Conservation (phyloP, 1,140 invertebrate genomes). For the Coenobita brevimanus region DNA sequence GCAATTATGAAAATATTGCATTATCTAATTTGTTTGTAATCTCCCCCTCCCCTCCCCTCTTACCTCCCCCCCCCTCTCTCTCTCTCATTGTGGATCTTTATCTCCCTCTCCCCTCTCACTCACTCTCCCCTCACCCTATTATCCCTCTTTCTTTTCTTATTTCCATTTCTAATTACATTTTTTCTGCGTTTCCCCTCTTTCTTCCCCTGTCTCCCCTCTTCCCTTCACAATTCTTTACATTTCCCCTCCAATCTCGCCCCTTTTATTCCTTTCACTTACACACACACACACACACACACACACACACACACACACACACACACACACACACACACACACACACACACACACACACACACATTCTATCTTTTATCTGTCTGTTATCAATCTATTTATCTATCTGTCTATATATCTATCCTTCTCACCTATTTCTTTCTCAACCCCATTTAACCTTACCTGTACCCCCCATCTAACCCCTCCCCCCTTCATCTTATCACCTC, state of each 20-base stretch:
- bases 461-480: too few species aligned
- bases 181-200: background rate
- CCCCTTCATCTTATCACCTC: too few species aligned
- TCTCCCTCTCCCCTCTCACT: background rate
- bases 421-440: too few species aligned
- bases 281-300: too few species aligned
- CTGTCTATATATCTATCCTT: too few species aligned
- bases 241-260: background rate
- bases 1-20: too few species aligned
- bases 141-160: background rate
- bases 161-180: background rate
- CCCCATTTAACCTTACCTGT: too few species aligned
- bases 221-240: too few species aligned
- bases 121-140: background rate
- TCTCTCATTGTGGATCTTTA: background rate
- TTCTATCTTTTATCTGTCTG: background rate
- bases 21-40: background rate
- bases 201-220: background rate
- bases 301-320: too few species aligned
- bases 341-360: background rate
- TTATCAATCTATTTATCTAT: too few species aligned
- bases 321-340: too few species aligned
- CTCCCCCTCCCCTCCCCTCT: background rate
- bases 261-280: background rate
- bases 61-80: background rate